Base-by-base conservation (phyloP, 2,888 invertebrate species). In the Argyresthia albistria region DNA sequence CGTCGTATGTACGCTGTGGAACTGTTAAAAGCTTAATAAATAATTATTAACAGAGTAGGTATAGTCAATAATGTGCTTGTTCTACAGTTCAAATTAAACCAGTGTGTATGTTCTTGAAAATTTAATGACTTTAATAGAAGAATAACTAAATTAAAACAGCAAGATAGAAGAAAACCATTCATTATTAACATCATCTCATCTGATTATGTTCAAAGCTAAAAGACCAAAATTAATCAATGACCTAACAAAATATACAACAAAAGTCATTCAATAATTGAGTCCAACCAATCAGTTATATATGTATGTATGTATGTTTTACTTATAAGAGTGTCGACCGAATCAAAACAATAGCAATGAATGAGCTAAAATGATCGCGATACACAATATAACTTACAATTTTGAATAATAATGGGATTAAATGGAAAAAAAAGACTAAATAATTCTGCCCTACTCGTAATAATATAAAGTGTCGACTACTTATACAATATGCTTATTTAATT, bases 221-320 rank as follows among this genome's bases (percentile, higher is more conserved):
- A 69, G 83, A 84, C 79, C 76, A 80, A 82, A 86, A 87, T 86
- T 86, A 87, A 86, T 83, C 80, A 87, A 87, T 86, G 87, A 87
- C 87, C 86, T 84, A 87, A 87, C 87, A 87, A 87, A 86, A 87
- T 87, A 87, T 87, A 87, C 87, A 87, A 87, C 87, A 87, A 87
- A 86, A 86, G 87, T 86, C 87, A 87, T 87, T 78, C 82, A 84
- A 84, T 84, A 86, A 87, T 86, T 77, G 73, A 79, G 86, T 83
- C 82, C 78, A 78, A 78, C 79, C 75, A 73, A 74, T 76, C 68
- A 69, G 75, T 78, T 76, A 37, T 15, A 36, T 16, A 76, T n/a
- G n/a, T n/a, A n/a, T n/a, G n/a, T n/a, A n/a, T n/a, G 68, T 73
- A 76, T 67, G 67, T 73, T 69, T 76, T 73, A 73, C 78, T 67